These are phyloP conservation scores for Prionace glauca DNA, from an alignment of 2,797 vertebrate genomes.

Conservation along the genomic window DNA sequence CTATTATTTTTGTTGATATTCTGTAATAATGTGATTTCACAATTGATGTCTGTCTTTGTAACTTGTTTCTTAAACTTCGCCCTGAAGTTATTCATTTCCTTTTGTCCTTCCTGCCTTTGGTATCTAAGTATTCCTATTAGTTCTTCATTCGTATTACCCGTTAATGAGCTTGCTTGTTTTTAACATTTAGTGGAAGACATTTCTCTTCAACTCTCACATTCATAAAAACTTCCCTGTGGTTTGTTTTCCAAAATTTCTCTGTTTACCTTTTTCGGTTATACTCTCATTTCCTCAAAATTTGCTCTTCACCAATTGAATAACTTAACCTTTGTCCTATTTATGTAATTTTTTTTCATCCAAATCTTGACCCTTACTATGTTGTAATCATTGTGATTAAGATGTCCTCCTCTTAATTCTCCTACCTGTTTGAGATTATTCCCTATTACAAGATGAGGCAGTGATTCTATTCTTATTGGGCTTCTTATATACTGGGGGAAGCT, in stretches of 20 bases:
- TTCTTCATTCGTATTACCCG: neutral
- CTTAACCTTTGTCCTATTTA: neutral
- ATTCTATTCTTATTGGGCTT: too few relatives aligned
- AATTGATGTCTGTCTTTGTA: neutral
- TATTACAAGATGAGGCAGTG: too few relatives aligned
- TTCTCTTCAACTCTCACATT: neutral
- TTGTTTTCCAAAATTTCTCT: neutral
- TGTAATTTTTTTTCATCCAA: neutral
- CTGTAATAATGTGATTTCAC: neutral
- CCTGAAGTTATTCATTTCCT: neutral
- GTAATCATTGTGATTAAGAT: neutral
- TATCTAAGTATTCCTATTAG: neutral
- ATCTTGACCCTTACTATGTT: neutral
- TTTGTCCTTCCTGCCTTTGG: neutral
- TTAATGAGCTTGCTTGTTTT: neutral
- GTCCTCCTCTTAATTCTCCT: neutral
- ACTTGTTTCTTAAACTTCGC: neutral
- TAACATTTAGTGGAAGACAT: neutral
- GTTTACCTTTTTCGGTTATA: neutral
- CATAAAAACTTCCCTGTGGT: neutral
- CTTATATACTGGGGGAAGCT: too few relatives aligned
- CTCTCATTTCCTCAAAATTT: neutral
- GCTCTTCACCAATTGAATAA: neutral
- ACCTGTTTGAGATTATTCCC: neutral
- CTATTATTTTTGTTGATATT: too few relatives aligned